phyloP scores from a whole-genome alignment of 2,797 vertebrate genomes.

The Coendou prehensilis region DNA sequence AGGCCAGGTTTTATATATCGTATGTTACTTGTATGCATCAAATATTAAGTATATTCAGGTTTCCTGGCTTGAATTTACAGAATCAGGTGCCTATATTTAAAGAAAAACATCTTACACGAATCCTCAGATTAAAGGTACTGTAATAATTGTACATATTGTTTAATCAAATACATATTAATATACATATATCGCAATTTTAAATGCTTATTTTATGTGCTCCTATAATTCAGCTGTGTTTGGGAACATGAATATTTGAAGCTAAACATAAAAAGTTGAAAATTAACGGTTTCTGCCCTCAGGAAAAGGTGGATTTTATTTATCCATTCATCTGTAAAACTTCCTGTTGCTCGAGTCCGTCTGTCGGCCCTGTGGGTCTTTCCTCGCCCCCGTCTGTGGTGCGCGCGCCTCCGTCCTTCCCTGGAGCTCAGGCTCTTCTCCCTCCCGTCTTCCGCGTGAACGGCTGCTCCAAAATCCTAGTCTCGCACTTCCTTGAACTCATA shows the following conservation, averaged over 20 bases:
- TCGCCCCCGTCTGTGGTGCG: background rate
- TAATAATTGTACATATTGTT: background rate
- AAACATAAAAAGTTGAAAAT: background rate
- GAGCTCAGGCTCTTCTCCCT: background rate
- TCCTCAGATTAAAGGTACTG: conserved; percentile 29
- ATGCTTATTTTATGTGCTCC: conserved; percentile 26
- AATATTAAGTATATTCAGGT: conserved; percentile 39
- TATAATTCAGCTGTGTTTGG: conserved; percentile 26
- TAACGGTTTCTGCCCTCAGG: background rate
- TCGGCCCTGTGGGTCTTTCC: background rate
- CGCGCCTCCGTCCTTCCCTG: background rate
- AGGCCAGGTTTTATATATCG: background rate
- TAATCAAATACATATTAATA: background rate
- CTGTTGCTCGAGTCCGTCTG: background rate
- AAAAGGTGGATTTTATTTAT: conserved; percentile 9
- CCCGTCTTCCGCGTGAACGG: background rate
- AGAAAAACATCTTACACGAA: conserved; percentile 47
- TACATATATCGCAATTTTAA: background rate
- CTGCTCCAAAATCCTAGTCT: background rate
- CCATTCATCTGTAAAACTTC: background rate
- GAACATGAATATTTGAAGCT: background rate
- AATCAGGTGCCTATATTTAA: conserved; percentile 21
- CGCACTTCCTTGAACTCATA: background rate
- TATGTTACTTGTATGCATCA: background rate
- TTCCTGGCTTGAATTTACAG: conserved; percentile 48